phyloP scores from a whole-genome alignment of 2,113 vertebrate species.

The Laticauda colubrina region DNA sequence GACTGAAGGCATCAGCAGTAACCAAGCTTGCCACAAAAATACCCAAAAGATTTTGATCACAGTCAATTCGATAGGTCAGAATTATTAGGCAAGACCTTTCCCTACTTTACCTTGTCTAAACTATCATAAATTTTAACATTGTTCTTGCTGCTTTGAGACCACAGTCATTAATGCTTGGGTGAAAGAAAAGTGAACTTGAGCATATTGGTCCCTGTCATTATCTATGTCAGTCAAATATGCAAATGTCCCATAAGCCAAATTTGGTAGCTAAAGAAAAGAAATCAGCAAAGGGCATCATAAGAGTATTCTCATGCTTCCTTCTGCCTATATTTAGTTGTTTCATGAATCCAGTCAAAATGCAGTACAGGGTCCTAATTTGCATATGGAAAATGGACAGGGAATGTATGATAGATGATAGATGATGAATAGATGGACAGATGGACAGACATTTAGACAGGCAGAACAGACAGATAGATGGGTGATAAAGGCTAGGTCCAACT shows the following conservation, averaged over 20 bases:
- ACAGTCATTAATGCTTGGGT: slow-evolving; percentile 3
- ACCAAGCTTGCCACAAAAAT: slow-evolving; percentile 4
- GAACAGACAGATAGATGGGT: not conserved
- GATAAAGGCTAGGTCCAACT: not conserved
- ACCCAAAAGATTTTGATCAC: not conserved
- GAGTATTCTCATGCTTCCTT: not conserved
- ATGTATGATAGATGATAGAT: not conserved
- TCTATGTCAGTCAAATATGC: slow-evolving; percentile 25
- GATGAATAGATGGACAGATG: not conserved
- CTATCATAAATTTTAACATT: slow-evolving; percentile 25
- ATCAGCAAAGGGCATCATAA: not conserved
- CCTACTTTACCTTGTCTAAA: slow-evolving; percentile 28
- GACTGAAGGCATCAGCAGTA: not conserved
- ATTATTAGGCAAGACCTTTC: slow-evolving; percentile 21
- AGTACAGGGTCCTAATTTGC: not conserved
- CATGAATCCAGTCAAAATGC: not conserved
- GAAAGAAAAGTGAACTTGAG: slow-evolving; percentile 20
- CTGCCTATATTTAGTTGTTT: not conserved
- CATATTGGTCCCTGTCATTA: slow-evolving; percentile 23
- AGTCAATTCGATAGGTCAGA: slow-evolving; percentile 26
- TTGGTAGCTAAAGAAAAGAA: slow-evolving; percentile 5
- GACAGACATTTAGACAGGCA: too few species aligned
- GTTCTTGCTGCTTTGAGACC: not conserved
- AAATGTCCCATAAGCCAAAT: slow-evolving; percentile 8
- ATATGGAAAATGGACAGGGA: not conserved